Base-by-base conservation (phyloP, 23 tunicate genomes). In the Trididemnum miniatum region DNA sequence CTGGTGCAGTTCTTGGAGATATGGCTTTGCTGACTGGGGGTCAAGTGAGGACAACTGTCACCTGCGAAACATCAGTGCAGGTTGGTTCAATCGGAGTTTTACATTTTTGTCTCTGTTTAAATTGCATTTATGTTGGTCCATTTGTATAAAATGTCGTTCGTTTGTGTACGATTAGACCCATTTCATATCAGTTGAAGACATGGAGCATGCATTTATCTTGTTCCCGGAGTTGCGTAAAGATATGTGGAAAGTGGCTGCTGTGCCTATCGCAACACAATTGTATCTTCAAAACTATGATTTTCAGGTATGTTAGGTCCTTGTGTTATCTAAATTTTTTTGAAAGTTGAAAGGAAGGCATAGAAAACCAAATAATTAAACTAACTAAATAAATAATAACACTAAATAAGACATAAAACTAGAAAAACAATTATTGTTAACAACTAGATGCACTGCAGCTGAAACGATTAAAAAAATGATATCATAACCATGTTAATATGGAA, bases 61-160 rank as follows among this genome's bases (percentile, higher is more conserved):
- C 92, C 1, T 92, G 97, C 76, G 92, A 92, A 51, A 92, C 97
- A 0, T 86, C 97, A 27, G 92, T 92, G 1, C 89, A 35, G 39
- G 22, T 72, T 49, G 12, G 57, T 9, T 49, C 18, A 9, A 9
- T 66, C 18, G 57, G 12, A 49, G 18, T 49, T 18, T 18, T 9
- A 18, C 57, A 49, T 12, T 49, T 49, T 49, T 49, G 12, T 49
- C 18, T 49, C 57, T 18, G 57, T 18, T 18, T 49, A 49, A 12
- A 49, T 18, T 49, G 57, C 18, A 12, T 49, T 9, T 49, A 49
- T 9, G 18, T n/a, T n/a, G n/a, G n/a, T n/a, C n/a, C n/a, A n/a
- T n/a, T n/a, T n/a, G n/a, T n/a, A n/a, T n/a, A n/a, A n/a, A 62
- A 62, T 23, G 69, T 23, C 28, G 24, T 62, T n/a, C n/a, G n/a